Evolutionary conservation across 2,888 invertebrate genomes (phyloP).

Genomic region (Itoplectis maculator): DNA sequence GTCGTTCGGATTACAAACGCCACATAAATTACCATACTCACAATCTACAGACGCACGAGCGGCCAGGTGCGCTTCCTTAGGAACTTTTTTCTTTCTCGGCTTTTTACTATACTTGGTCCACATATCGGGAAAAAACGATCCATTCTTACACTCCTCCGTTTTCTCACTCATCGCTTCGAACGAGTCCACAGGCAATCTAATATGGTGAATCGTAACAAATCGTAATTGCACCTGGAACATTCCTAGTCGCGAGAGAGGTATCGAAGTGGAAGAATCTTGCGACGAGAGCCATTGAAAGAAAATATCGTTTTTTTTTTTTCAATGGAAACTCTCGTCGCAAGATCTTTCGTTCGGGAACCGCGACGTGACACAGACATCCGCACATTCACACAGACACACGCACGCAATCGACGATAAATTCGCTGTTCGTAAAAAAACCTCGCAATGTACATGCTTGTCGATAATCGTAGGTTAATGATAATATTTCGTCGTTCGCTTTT

Average conservation of each 20-base stretch:
- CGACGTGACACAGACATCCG: slow-evolving; percentile 3
- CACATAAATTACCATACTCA: slow-evolving; percentile 44
- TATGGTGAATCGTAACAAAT: slow-evolving; percentile 31
- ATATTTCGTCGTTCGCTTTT: slow-evolving; percentile 46
- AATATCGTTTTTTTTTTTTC: neutral
- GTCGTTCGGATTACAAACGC: slow-evolving; percentile 36
- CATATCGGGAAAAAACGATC: slow-evolving; percentile 70
- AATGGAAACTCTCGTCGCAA: slow-evolving; percentile 1
- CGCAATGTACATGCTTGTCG: slow-evolving; percentile 51
- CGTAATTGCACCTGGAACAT: slow-evolving; percentile 28
- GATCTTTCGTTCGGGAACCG: slow-evolving; percentile 14
- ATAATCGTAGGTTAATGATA: slow-evolving; percentile 38
- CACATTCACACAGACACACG: slow-evolving; percentile 2
- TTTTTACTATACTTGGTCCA: slow-evolving; percentile 74
- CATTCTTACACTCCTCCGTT: slow-evolving; percentile 42
- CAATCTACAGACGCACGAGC: slow-evolving; percentile 60
- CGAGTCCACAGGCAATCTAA: slow-evolving; percentile 18
- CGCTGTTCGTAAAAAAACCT: slow-evolving; percentile 35
- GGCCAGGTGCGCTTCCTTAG: slow-evolving; percentile 56
- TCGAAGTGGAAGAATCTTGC: neutral
- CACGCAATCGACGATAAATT: slow-evolving; percentile 43
- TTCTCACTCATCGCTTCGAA: slow-evolving; percentile 10
- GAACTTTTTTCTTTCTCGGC: slow-evolving; percentile 53
- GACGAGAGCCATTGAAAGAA: neutral
- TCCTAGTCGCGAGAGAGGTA: slow-evolving; percentile 5